A percentile compares a stretch with the other conserved stretches of the same genome.
phyloP scores from a whole-genome alignment of 2,888 invertebrate genomes.

The Aleiodes alternator region DNA sequence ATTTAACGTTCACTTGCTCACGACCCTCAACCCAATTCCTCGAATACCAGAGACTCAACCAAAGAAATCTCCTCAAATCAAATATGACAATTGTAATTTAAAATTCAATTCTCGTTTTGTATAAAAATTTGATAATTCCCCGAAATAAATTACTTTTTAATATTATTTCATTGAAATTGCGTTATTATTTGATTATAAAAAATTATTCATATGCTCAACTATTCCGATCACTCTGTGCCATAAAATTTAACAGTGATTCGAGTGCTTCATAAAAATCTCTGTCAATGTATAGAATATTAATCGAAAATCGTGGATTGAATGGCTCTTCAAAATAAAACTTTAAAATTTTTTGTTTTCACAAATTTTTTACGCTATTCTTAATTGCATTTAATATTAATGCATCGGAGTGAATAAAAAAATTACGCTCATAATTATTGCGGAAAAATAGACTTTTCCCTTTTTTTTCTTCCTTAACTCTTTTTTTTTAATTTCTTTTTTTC shows the following conservation, averaged over 20 bases:
- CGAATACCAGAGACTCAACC: neutral
- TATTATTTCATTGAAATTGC: too few species aligned
- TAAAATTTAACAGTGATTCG: slow-evolving; percentile 9
- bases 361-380: neutral
- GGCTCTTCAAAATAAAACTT: neutral
- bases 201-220: neutral
- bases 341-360: too few species aligned
- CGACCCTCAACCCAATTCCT: neutral
- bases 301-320: slow-evolving; percentile 21
- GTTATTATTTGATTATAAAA: too few species aligned
- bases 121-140: too few species aligned
- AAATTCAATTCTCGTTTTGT: too few species aligned
- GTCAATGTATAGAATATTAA: slow-evolving; percentile 23
- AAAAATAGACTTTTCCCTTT: neutral
- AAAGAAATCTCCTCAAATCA: neutral
- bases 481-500: neutral
- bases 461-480: neutral
- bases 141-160: too few species aligned
- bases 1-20: neutral
- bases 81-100: slow-evolving; percentile 3
- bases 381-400: too few species aligned
- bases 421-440: neutral
- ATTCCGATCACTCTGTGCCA: neutral
- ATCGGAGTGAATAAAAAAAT: neutral
- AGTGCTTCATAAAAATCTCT: slow-evolving; percentile 11